A percentile compares a stretch with the other conserved stretches of the same genome.
phyloP scores from a whole-genome alignment of 2,888 invertebrate species.

The Pasiphila rectangulata region DNA sequence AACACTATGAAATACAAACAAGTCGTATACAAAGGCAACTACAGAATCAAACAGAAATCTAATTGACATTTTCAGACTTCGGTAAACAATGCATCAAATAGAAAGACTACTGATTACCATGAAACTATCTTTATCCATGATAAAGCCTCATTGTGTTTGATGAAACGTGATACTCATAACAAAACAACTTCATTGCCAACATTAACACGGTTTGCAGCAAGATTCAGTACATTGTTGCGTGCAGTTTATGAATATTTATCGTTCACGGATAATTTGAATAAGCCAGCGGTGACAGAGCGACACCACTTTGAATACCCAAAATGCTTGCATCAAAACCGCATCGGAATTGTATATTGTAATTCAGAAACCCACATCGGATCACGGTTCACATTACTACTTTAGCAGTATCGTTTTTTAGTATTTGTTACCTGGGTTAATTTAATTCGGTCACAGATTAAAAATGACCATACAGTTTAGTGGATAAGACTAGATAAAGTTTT shows the following conservation, averaged over 20 bases:
- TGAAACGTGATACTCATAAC: conserved; percentile 12
- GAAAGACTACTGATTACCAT: neutral
- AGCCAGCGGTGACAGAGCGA: neutral
- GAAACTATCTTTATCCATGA: conserved; percentile 11
- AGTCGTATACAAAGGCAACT: conserved; percentile 11
- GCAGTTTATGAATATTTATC: conserved; percentile 14
- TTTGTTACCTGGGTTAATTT: no score
- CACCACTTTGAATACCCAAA: neutral
- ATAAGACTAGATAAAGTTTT: no score
- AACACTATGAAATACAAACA: conserved; percentile 10
- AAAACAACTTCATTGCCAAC: conserved; percentile 16
- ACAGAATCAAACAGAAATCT: conserved; percentile 7
- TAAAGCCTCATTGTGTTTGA: conserved; percentile 13
- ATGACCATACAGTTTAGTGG: no score
- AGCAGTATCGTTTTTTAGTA: no score
- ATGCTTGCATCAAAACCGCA: conserved; percentile 1
- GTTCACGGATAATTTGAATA: neutral
- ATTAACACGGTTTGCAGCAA: conserved; percentile 5
- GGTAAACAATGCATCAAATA: conserved; percentile 11
- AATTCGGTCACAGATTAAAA: no score
- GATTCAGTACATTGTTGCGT: conserved; percentile 15
- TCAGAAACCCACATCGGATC: neutral
- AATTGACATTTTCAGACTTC: conserved; percentile 10
- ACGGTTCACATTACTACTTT: neutral
- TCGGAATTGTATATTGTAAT: conserved; percentile 1